Evolutionary conservation across 2,888 invertebrate genomes (phyloP), one percentile per base, ranked within the genome.

Genomic region (Erynnis tages): DNA sequence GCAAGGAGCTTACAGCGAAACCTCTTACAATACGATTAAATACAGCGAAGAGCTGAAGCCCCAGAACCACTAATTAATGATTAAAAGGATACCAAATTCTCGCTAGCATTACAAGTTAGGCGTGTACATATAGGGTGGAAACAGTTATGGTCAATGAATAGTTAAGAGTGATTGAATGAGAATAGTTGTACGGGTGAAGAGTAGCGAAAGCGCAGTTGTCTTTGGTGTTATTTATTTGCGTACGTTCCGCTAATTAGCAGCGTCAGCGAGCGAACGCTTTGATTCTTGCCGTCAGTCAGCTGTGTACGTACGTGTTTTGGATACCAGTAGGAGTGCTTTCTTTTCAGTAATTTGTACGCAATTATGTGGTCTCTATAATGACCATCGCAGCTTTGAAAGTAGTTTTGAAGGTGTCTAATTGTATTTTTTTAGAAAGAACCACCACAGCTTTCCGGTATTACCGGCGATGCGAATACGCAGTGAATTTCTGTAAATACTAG

Each of bases 11-110:
- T 80, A 79, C 59, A 88, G 88, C 58, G 87, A 87, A 66, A 75
- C 73, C 44, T 66, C 78, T 0, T 90, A 90, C 65, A 87, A 90
- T 62, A 90, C 90, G 4, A 90, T 90, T 48, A 90, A 89, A 65
- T 90, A 90, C 65, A 90, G 90, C 64, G 81, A 83, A 59, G 87
- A 84, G 60, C 63, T 90, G 7, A 89, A 87, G 49, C 82, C 88
- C n/a, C 73, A 73, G 48, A 64, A 56, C 56, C 75, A 84, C 58
- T 82, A 75, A 75, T 46, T 30, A 16, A 8, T 55, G 29, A 6
- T 34, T 35, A 10, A 8, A 2, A 40, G 32, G 17, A 8, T 58
- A 21, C 58, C 55, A 58, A 59, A 57, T 52, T 55, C 34, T 19
- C 32, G 14, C n/a, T 27, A 35, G 21, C 21, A 43, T 35, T 37